phyloP scores from a whole-genome alignment of 2,888 invertebrate species.

The Heliconius erato region DNA sequence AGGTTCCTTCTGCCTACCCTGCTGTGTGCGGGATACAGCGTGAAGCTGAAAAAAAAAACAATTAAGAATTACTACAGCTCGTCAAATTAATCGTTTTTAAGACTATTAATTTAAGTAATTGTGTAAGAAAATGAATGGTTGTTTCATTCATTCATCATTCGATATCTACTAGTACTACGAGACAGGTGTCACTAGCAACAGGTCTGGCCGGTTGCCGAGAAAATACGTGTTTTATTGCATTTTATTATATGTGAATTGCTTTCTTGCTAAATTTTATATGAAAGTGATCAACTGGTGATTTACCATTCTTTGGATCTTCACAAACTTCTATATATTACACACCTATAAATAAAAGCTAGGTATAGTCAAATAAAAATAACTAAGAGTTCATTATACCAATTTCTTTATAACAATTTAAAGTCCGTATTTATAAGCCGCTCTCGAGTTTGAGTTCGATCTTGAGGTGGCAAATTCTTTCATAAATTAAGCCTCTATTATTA shows the following conservation, averaged over 20 bases:
- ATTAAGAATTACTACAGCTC: too few relatives aligned
- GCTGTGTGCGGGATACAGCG: background rate
- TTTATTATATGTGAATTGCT: background rate
- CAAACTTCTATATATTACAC: background rate
- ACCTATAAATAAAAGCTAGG: too few relatives aligned
- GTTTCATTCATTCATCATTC: constrained; percentile 10
- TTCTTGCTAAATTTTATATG: background rate
- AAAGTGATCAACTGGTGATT: background rate
- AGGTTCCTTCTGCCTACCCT: background rate
- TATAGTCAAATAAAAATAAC: too few relatives aligned
- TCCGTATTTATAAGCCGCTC: too few relatives aligned
- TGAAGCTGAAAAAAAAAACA: too few relatives aligned
- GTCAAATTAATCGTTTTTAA: background rate
- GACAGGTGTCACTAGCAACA: constrained; percentile 38
- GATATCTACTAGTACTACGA: constrained; percentile 16
- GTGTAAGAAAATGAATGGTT: background rate
- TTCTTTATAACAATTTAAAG: too few relatives aligned
- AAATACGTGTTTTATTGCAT: background rate
- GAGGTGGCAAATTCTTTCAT: too few relatives aligned
- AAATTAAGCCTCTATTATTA: too few relatives aligned
- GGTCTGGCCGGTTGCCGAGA: constrained; percentile 36
- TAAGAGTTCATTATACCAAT: too few relatives aligned
- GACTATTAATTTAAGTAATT: background rate
- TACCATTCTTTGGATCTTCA: background rate
- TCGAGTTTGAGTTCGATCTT: too few relatives aligned